Evolutionary conservation across 2,113 vertebrate species (phyloP), one percentile per base, ranked within the genome.

Genomic region (Sander lucioperca): DNA sequence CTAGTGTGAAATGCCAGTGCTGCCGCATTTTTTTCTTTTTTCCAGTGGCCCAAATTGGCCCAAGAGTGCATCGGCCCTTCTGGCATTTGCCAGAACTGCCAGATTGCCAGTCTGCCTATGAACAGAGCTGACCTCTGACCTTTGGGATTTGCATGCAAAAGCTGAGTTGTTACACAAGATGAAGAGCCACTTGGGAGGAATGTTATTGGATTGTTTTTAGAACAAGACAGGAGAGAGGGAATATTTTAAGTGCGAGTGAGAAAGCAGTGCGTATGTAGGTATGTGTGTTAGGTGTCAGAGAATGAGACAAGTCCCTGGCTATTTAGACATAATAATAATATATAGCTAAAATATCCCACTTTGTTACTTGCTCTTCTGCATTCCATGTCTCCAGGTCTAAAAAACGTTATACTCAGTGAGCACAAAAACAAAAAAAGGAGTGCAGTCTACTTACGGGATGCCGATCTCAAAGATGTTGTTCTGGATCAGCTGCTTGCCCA

Each of bases 401-500:
- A 27, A 16, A 54, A 16, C 18, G 2, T 63, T 2, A 3, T 25
- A 54, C 11, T 4, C 18, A 66, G 30, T 11, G 6, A n/a, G 59
- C 12, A 33, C 25, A 53, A 27, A 21, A 47, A 36, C 21, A 27
- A n/a, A 10, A 39, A 71, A 15, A 48, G 12, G 19, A 59, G n/a
- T 21, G 11, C 2, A 3, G 27, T 74, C 47, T 91, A 98, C 98
- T 21, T 94, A 99, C 98, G 98, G 98, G 87, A 99, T 97, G 83
- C 96, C 98, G 4, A 99, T 99, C 92, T 99, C 98, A 91, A 99
- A 99, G 79, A 99, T 93, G 93, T 99, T 99, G 92, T 99, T 99
- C 93, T 99, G 98, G 85, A 99, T 99, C 83, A 99, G 91, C 93
- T 99, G 98, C 79, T 99, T 99, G 59, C 98, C 98, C 88, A 99